Evolutionary conservation across 2,888 invertebrate species (phyloP).

Genomic region (Ceratothoa steindachneri): DNA sequence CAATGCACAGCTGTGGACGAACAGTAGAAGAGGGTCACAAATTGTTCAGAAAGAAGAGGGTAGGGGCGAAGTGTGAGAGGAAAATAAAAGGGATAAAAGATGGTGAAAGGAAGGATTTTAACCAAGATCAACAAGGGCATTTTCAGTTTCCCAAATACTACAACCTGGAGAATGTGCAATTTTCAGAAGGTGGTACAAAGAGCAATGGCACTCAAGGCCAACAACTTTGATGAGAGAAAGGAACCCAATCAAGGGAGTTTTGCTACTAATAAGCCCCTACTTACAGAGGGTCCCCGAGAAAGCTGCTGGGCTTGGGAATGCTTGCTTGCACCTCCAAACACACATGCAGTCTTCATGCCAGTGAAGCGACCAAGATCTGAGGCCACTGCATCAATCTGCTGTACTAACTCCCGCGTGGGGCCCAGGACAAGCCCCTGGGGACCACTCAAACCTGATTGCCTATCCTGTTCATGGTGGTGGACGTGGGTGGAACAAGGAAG

Average conservation of each 20-base stretch:
- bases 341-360: neutral
- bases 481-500: conserved; percentile 12
- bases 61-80: too few species aligned
- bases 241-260: too few species aligned
- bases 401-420: conserved; percentile 17
- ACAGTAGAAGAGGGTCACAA: neutral
- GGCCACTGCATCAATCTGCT: conserved; percentile 15
- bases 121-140: neutral
- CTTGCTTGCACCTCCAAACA: conserved; percentile 20
- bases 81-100: too few species aligned
- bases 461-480: neutral
- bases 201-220: too few species aligned
- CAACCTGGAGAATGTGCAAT: too few species aligned
- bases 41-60: neutral
- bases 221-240: too few species aligned
- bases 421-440: conserved; percentile 16
- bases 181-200: too few species aligned
- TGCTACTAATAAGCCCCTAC: too few species aligned
- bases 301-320: neutral
- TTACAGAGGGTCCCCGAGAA: neutral
- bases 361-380: neutral
- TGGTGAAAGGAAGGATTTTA: too few species aligned
- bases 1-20: conserved; percentile 9
- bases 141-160: too few species aligned
- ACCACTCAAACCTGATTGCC: neutral